Conservation (phyloP, 92 coral and sea anemone species). For the Nematostella vectensis region DNA sequence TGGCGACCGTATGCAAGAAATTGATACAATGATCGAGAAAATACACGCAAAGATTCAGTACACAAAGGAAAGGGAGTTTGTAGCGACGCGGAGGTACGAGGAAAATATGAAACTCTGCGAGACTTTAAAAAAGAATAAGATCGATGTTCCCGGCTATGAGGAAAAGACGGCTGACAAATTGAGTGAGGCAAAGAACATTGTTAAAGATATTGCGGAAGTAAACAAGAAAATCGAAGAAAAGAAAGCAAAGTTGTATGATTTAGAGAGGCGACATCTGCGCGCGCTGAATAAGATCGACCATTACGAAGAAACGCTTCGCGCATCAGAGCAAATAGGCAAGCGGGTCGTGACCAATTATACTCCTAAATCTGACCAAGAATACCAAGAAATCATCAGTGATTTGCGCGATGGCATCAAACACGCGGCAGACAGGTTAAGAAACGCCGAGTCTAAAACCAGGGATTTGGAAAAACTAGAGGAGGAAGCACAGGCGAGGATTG, state of each 20-base stretch:
- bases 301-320: slow-evolving; percentile 37
- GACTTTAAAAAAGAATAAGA: slow-evolving; percentile 33
- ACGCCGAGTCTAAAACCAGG: slow-evolving; percentile 22
- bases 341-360: slow-evolving; percentile 21
- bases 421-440: slow-evolving; percentile 18
- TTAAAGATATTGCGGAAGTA: slow-evolving; percentile 24
- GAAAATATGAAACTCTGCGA: slow-evolving; percentile 34
- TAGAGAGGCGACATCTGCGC: slow-evolving; percentile 28
- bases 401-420: slow-evolving; percentile 14
- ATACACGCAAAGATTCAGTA: slow-evolving; percentile 23
- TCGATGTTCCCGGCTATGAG: slow-evolving; percentile 38
- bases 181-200: slow-evolving; percentile 9
- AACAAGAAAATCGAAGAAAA: slow-evolving; percentile 23
- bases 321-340: slow-evolving; percentile 20
- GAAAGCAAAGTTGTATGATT: slow-evolving; percentile 19
- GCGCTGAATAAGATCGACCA: slow-evolving; percentile 18
- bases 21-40: slow-evolving; percentile 38
- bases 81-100: slow-evolving; percentile 31
- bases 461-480: slow-evolving; percentile 27
- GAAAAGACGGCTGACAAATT: slow-evolving; percentile 10
- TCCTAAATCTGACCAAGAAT: slow-evolving; percentile 37
- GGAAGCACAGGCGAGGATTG: slow-evolving; percentile 34
- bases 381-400: slow-evolving; percentile 8
- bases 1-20: slow-evolving; percentile 35
- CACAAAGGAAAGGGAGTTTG: slow-evolving; percentile 37